Evolutionary conservation across 1,140 invertebrate genomes (phyloP).

Genomic region (Pogonomyrmex barbatus): DNA sequence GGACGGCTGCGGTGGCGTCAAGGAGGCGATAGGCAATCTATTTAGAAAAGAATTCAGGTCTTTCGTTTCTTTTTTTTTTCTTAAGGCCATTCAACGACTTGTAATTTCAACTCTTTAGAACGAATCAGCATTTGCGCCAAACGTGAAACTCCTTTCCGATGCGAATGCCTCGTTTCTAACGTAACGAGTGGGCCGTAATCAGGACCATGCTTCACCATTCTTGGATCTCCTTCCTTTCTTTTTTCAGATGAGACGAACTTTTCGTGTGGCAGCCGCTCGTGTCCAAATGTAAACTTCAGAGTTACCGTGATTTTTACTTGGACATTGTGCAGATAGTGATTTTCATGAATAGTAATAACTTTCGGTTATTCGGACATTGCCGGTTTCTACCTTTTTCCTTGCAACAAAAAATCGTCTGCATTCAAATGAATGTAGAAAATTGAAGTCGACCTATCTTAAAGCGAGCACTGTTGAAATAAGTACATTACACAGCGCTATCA

Average conservation of each 20-base stretch:
- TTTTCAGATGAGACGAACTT: constrained; percentile 30
- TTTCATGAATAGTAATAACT: constrained; percentile 51
- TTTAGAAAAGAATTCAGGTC: constrained; percentile 82
- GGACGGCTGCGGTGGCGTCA: constrained; percentile 49
- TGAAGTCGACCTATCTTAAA: constrained; percentile 19
- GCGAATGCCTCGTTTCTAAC: constrained; percentile 60
- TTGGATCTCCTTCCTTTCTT: constrained; percentile 23
- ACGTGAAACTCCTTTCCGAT: constrained; percentile 71
- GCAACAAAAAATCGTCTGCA: constrained; percentile 15
- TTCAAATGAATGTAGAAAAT: constrained; percentile 39
- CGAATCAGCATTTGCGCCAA: constrained; percentile 65
- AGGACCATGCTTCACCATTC: constrained; percentile 57
- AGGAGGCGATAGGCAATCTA: constrained; percentile 77
- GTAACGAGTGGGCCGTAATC: constrained; percentile 71
- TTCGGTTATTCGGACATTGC: constrained; percentile 12
- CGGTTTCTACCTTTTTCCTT: neutral
- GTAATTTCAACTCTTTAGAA: constrained; percentile 75
- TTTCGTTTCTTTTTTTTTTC: constrained; percentile 48
- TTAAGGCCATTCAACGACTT: constrained; percentile 78
- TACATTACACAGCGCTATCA: neutral
- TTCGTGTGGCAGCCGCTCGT: neutral
- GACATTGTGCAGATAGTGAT: neutral
- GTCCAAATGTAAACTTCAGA: constrained; percentile 18
- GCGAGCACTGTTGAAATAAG: constrained; percentile 23
- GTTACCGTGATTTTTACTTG: constrained; percentile 33